Conservation (phyloP, 2,797 vertebrate genomes). For the Arrhamphus sclerolepis region DNA sequence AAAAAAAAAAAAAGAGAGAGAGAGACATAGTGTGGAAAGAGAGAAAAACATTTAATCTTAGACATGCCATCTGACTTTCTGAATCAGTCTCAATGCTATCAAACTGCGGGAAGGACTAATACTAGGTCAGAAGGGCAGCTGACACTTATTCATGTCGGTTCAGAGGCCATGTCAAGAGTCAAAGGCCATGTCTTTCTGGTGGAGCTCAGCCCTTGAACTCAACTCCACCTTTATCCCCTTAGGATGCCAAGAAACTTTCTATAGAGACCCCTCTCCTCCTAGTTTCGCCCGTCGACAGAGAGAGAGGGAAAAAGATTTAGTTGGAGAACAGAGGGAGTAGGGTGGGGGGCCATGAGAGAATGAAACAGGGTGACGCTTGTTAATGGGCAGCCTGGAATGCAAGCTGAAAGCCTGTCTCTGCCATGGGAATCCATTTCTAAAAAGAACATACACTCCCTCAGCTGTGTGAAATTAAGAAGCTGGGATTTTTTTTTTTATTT, state of each 20-base stretch:
- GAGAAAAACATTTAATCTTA: slow-evolving; percentile 2
- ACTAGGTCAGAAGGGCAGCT: slow-evolving; percentile 41
- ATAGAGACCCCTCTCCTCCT: slow-evolving; percentile 41
- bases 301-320: slow-evolving; percentile 48
- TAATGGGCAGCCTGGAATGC: slow-evolving; percentile 76
- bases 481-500: slow-evolving; percentile 52
- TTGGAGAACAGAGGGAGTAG: slow-evolving; percentile 37
- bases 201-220: slow-evolving; percentile 70
- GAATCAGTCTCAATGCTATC: slow-evolving; percentile 32
- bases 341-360: slow-evolving; percentile 19
- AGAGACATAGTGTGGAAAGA: too few species aligned
- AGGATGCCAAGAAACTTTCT: slow-evolving; percentile 51
- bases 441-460: slow-evolving; percentile 39
- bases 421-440: slow-evolving; percentile 61
- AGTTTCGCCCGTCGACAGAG: slow-evolving; percentile 32
- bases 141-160: slow-evolving; percentile 48
- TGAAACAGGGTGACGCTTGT: slow-evolving; percentile 52
- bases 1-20: neutral
- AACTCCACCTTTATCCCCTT: slow-evolving; percentile 63
- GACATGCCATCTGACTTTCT: slow-evolving; percentile 15
- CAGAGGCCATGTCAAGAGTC: slow-evolving; percentile 52
- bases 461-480: slow-evolving; percentile 45
- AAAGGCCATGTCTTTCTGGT: slow-evolving; percentile 56
- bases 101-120: slow-evolving; percentile 38
- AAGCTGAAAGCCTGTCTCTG: slow-evolving; percentile 55